Conservation (phyloP, 2,888 invertebrate genomes). For the Drosophila anomelani region DNA sequence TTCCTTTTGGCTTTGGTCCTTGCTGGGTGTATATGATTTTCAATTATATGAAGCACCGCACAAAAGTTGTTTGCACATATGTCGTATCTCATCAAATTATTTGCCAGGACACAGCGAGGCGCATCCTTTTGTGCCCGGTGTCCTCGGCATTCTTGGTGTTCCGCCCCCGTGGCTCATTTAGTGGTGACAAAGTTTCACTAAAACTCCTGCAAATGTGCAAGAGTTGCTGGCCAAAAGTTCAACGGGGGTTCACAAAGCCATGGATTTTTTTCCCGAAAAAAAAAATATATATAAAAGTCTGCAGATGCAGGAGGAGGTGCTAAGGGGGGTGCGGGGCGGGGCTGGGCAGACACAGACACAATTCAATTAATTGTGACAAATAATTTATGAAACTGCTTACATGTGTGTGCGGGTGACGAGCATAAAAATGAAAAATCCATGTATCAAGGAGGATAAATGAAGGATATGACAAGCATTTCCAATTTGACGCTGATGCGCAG, state of each 20-base stretch:
- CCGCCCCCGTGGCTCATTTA: slow-evolving; percentile 50
- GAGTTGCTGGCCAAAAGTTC: slow-evolving; percentile 42
- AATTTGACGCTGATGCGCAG: slow-evolving; percentile 77
- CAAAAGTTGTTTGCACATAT: slow-evolving; percentile 84
- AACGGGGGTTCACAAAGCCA: slow-evolving; percentile 30
- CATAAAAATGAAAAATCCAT: slow-evolving; percentile 71
- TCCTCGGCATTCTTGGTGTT: slow-evolving; percentile 8
- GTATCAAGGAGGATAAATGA: slow-evolving; percentile 80
- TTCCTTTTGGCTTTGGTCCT: neutral
- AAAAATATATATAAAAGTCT: slow-evolving; percentile 10
- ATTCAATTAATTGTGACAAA: slow-evolving; percentile 83
- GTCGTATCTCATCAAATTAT: slow-evolving; percentile 85
- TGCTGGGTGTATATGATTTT: slow-evolving; percentile 76
- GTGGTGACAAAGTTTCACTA: slow-evolving; percentile 71
- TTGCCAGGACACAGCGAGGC: slow-evolving; percentile 74
- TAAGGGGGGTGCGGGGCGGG: neutral
- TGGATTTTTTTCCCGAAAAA: slow-evolving; percentile 8
- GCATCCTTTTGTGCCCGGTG: slow-evolving; percentile 71
- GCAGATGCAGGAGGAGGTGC: slow-evolving; percentile 23
- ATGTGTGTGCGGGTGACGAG: slow-evolving; percentile 25
- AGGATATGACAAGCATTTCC: slow-evolving; percentile 85
- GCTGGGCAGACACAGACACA: slow-evolving; percentile 62
- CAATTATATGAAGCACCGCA: slow-evolving; percentile 82
- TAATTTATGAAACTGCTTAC: slow-evolving; percentile 79
- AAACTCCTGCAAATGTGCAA: slow-evolving; percentile 60